Conservation (phyloP, 2,113 vertebrate genomes). For the Otolemur garnettii region DNA sequence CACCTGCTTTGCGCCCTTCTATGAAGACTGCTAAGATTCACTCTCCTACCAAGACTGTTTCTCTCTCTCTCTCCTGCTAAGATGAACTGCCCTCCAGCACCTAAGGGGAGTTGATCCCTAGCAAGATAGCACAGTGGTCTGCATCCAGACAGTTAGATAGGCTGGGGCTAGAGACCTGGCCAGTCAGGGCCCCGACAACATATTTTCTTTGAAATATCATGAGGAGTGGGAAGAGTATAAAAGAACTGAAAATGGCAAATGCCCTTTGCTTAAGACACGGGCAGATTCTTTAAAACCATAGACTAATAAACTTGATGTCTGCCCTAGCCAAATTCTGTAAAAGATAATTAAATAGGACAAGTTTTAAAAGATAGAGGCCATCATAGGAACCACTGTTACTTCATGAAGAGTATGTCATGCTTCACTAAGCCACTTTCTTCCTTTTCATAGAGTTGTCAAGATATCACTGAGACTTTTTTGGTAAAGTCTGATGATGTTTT, state of each 20-base stretch:
- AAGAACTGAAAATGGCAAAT: not conserved
- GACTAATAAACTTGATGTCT: not conserved
- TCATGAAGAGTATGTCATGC: not conserved
- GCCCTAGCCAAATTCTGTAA: not conserved
- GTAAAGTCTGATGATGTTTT: constrained; percentile 25
- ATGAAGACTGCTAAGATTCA: too few species aligned
- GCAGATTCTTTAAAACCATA: not conserved
- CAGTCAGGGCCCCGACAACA: too few species aligned
- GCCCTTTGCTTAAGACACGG: not conserved
- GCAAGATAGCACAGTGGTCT: too few species aligned
- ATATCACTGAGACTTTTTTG: not conserved
- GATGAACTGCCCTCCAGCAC: too few species aligned
- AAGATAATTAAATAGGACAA: not conserved
- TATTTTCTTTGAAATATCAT: not conserved
- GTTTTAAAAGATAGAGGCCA: not conserved
- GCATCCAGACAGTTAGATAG: too few species aligned
- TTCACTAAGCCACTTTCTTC: not conserved
- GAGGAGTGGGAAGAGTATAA: not conserved
- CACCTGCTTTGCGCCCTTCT: too few species aligned
- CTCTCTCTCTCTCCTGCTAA: too few species aligned
- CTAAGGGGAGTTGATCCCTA: too few species aligned
- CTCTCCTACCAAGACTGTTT: too few species aligned
- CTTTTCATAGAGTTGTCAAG: not conserved
- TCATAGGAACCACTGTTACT: not conserved
- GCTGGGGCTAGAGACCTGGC: too few species aligned